Evolutionary conservation across 2,113 vertebrate genomes (phyloP).

Genomic region (Lepus americanus): DNA sequence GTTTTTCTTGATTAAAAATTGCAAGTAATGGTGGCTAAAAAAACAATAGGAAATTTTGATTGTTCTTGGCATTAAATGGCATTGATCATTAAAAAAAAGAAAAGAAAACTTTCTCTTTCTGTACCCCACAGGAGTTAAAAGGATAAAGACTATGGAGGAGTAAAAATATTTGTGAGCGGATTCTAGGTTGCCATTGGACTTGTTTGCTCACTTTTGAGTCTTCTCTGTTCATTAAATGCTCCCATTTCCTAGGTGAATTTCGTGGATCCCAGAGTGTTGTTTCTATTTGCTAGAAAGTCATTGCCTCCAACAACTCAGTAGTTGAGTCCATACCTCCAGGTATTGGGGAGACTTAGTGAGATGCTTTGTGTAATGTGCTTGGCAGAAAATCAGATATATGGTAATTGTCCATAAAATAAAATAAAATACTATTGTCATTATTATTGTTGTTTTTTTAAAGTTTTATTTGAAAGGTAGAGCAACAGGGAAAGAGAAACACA

Average conservation of each 20-base stretch:
- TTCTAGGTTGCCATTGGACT: not conserved
- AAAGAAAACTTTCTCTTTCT: not conserved
- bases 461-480: too few species aligned
- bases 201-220: not conserved
- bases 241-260: slow-evolving; percentile 2
- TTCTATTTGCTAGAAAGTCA: not conserved
- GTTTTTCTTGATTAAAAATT: slow-evolving; percentile 76
- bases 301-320: not conserved
- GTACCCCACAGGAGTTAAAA: not conserved
- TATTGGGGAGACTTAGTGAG: not conserved
- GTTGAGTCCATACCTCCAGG: not conserved
- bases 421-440: not conserved
- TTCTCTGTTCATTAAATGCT: not conserved
- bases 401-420: not conserved
- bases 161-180: not conserved
- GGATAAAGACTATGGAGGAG: not conserved
- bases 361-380: not conserved
- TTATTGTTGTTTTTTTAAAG: not conserved
- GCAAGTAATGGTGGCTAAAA: slow-evolving; percentile 28
- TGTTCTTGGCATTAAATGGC: slow-evolving; percentile 55
- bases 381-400: not conserved
- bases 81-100: slow-evolving; percentile 72
- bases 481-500: too few species aligned
- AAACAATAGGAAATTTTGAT: slow-evolving; percentile 62
- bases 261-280: not conserved